These are phyloP conservation scores for Cyrtorhinus lividipennis DNA, from an alignment of 1,140 invertebrate species.

Conservation along the genomic window DNA sequence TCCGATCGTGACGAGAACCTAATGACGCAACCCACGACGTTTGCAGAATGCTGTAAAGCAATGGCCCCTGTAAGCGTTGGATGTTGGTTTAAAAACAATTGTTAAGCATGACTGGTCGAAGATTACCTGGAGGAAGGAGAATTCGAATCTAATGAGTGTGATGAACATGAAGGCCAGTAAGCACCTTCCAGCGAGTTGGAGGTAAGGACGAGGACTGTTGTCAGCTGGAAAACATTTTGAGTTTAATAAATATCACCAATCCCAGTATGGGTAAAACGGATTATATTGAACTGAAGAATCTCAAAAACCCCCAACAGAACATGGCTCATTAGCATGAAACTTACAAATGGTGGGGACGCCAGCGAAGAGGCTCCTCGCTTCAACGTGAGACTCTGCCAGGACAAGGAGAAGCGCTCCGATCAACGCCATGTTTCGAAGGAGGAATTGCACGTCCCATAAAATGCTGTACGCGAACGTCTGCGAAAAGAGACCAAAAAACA, in stretches of 20 bases:
- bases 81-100: too few relatives aligned
- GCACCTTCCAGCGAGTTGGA: conserved; percentile 90
- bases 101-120: too few relatives aligned
- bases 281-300: too few relatives aligned
- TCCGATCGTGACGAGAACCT: conserved; percentile 91
- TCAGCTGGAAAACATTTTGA: conserved; percentile 50
- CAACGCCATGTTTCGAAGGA: conserved; percentile 87
- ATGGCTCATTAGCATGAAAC: not conserved
- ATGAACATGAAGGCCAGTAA: conserved; percentile 98
- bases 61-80: too few relatives aligned
- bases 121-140: conserved; percentile 81
- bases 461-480: conserved; percentile 97
- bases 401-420: conserved; percentile 90
- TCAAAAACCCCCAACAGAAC: too few relatives aligned
- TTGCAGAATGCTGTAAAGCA: too few relatives aligned
- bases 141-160: conserved; percentile 85
- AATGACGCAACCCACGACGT: conserved; percentile 81
- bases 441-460: conserved; percentile 94
- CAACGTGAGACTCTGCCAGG: conserved; percentile 82
- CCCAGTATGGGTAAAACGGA: too few relatives aligned
- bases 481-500: conserved; percentile 29
- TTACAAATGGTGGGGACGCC: conserved; percentile 85
- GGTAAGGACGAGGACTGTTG: conserved; percentile 94
- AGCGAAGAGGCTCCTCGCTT: conserved; percentile 87
- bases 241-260: too few relatives aligned